phyloP scores from a whole-genome alignment of 2,797 vertebrate species.

The Eutrigla gurnardus region DNA sequence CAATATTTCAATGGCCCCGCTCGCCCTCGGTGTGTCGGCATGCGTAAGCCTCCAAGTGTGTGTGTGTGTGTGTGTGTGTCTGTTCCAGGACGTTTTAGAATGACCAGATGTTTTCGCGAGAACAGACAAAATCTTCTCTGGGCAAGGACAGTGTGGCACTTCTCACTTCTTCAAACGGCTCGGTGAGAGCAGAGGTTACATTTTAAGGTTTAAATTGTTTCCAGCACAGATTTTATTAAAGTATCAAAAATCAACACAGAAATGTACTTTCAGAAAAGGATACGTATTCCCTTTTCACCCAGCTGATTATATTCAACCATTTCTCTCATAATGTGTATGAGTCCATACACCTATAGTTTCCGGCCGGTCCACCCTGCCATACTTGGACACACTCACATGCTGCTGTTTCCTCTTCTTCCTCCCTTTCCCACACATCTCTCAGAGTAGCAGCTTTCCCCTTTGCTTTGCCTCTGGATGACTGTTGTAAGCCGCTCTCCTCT shows the following conservation, averaged over 20 bases:
- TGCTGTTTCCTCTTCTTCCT: constrained; percentile 1
- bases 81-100: constrained; percentile 28
- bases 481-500: constrained; percentile 78
- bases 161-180: background rate
- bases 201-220: background rate
- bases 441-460: constrained; percentile 20
- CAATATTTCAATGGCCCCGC: constrained; percentile 88
- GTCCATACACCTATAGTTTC: background rate
- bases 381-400: constrained; percentile 38
- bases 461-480: constrained; percentile 48
- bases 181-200: background rate
- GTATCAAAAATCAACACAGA: background rate
- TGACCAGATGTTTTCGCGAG: constrained; percentile 35
- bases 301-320: too few species aligned
- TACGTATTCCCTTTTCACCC: background rate
- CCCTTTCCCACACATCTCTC: constrained; percentile 24
- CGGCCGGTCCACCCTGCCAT: constrained; percentile 19
- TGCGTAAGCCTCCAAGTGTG: constrained; percentile 35
- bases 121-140: background rate
- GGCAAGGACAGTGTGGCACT: background rate
- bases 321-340: background rate
- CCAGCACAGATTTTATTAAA: background rate
- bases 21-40: constrained; percentile 51
- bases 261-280: background rate
- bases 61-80: constrained; percentile 35